Evolutionary conservation across 2,888 invertebrate species (phyloP).

Genomic region (Andrena camellia): DNA sequence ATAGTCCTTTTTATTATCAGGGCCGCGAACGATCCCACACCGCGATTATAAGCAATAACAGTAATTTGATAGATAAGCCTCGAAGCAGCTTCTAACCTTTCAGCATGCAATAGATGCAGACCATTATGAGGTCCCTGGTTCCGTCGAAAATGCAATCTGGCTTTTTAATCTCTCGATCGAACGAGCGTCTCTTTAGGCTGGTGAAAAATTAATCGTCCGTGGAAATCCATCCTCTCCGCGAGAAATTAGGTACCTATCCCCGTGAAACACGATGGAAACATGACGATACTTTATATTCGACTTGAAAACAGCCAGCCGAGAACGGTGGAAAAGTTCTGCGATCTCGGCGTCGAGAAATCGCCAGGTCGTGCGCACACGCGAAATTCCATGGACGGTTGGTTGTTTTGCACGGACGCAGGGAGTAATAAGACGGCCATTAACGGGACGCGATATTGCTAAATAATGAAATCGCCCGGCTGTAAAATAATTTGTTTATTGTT

Average conservation of each 20-base stretch:
- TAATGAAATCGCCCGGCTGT: conserved; percentile 74
- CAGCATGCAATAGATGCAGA: conserved; percentile 29
- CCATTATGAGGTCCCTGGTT: not conserved
- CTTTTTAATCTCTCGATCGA: conserved; percentile 23
- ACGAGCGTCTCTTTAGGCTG: conserved; percentile 11
- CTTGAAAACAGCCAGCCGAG: too few species aligned
- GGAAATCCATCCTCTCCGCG: not conserved
- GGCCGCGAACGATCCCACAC: conserved; percentile 8
- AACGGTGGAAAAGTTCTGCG: not conserved
- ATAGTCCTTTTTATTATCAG: not conserved
- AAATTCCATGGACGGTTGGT: conserved; percentile 52
- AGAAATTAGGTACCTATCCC: too few species aligned
- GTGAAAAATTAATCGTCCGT: conserved; percentile 9
- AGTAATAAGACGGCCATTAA: conserved; percentile 71
- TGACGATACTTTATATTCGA: too few species aligned
- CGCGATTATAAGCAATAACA: conserved; percentile 13
- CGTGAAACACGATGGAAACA: too few species aligned
- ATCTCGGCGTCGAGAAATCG: conserved; percentile 30
- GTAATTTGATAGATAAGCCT: conserved; percentile 39
- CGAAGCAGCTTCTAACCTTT: conserved; percentile 37
- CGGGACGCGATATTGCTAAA: conserved; percentile 72
- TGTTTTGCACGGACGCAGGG: conserved; percentile 51
- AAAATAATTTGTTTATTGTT: conserved; percentile 79
- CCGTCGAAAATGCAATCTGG: not conserved
- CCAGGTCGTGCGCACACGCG: conserved; percentile 39